phyloP scores from a whole-genome alignment of 2,888 invertebrate genomes.

The Mesorhabditis belari region DNA sequence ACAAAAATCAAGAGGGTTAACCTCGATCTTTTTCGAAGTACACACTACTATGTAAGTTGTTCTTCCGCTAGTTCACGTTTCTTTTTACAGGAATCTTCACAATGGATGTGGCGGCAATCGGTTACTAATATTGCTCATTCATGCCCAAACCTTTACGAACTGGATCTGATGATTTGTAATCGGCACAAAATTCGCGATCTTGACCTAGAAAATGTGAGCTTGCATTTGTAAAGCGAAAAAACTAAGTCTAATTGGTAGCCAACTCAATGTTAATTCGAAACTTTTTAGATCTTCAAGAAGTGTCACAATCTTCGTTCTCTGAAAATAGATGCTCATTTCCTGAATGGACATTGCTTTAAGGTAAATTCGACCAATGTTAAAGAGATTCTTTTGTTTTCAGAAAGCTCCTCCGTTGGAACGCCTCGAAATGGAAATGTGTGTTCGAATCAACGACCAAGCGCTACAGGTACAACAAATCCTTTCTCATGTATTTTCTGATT shows the following conservation, averaged over 20 bases:
- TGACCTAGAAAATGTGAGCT: conserved; percentile 20
- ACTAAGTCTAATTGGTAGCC: background rate
- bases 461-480: too few species aligned
- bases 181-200: conserved; percentile 32
- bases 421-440: conserved; percentile 25
- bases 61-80: background rate
- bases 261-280: background rate
- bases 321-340: conserved; percentile 31
- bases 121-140: conserved; percentile 15
- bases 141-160: conserved; percentile 22
- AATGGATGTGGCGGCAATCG: conserved; percentile 38
- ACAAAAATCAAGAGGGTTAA: conserved; percentile 23
- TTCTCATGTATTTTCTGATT: too few species aligned
- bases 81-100: conserved; percentile 22
- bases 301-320: conserved; percentile 22
- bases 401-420: conserved; percentile 10
- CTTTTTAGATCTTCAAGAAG: conserved; percentile 25
- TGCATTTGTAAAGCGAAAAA: background rate
- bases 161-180: conserved; percentile 30
- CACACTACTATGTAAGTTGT: conserved; percentile 8
- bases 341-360: conserved; percentile 33
- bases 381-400: conserved; percentile 7
- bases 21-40: conserved; percentile 32
- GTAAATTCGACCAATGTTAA: conserved; percentile 7
- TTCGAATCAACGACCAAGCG: conserved; percentile 11